Evolutionary conservation across 35 echinoderm and acorn worm genomes (phyloP).

Genomic region (Stichopus chloronotus): DNA sequence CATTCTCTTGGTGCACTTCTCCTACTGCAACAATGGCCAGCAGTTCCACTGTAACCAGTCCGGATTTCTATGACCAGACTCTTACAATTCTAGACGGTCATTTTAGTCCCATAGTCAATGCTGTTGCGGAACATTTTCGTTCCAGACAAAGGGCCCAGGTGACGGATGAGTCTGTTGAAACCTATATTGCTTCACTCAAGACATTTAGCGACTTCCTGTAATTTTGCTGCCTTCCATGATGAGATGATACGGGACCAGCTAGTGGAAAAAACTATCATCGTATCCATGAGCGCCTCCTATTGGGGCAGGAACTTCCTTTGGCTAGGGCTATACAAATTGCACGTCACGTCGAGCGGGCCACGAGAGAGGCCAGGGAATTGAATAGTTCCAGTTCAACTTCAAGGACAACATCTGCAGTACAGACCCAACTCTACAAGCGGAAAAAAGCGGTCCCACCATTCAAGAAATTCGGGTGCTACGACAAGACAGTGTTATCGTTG

Average conservation of each 20-base stretch:
- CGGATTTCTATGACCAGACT: not conserved
- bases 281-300: constrained; percentile 10
- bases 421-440: not conserved
- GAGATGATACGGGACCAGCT: constrained; percentile 28
- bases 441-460: too few relatives aligned
- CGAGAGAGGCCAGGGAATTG: not conserved
- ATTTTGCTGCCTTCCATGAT: not conserved
- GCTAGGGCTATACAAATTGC: constrained; percentile 22
- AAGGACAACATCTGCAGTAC: not conserved
- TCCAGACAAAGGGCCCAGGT: not conserved
- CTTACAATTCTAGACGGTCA: not conserved
- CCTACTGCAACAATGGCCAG: not conserved
- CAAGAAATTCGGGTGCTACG: too few relatives aligned
- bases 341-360: not conserved
- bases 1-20: not conserved
- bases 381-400: not conserved
- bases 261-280: constrained; percentile 17
- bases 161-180: not conserved
- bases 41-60: not conserved
- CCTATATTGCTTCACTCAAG: not conserved
- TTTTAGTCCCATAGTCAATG: not conserved
- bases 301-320: not conserved
- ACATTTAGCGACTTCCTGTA: not conserved
- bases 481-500: not conserved
- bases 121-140: not conserved